phyloP scores from a whole-genome alignment of 2,797 vertebrate species.

The Bryconaethiops microstoma region DNA sequence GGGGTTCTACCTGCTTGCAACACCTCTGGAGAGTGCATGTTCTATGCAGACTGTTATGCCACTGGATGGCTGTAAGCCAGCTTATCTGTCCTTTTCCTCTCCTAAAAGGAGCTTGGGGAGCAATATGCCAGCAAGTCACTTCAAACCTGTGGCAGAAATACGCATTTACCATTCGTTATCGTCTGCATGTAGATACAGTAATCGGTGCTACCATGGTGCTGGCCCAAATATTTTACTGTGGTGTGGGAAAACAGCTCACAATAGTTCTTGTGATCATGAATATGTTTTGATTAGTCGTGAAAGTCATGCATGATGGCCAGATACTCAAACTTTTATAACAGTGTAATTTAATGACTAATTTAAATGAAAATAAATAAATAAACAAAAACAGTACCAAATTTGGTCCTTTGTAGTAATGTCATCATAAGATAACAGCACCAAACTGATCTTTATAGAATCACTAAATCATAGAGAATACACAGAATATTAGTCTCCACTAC shows the following conservation, averaged over 20 bases:
- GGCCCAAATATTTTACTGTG: constrained; percentile 58
- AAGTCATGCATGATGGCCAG: not conserved
- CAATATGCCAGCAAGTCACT: constrained; percentile 52
- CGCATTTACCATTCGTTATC: constrained; percentile 57
- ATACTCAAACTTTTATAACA: not conserved
- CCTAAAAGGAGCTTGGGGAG: constrained; percentile 47
- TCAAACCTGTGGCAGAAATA: constrained; percentile 54
- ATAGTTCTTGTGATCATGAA: constrained; percentile 31
- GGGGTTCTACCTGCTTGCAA: constrained; percentile 15
- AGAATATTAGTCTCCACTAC: too few species aligned
- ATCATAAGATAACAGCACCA: too few species aligned
- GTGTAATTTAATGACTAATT: not conserved
- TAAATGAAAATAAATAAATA: not conserved
- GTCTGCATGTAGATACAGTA: constrained; percentile 55
- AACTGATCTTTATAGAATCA: too few species aligned
- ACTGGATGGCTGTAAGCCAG: constrained; percentile 45
- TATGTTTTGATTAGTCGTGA: constrained; percentile 18
- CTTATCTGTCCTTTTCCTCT: constrained; percentile 53
- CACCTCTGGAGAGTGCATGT: constrained; percentile 11
- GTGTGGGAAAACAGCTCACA: constrained; percentile 50
- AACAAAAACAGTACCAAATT: too few species aligned
- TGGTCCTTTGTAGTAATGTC: too few species aligned
- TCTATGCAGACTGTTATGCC: constrained; percentile 7
- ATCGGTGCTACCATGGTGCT: constrained; percentile 66
- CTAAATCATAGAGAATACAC: too few species aligned